Evolutionary conservation across 2,113 vertebrate genomes (phyloP).

Genomic region (Phocoena sinus): DNA sequence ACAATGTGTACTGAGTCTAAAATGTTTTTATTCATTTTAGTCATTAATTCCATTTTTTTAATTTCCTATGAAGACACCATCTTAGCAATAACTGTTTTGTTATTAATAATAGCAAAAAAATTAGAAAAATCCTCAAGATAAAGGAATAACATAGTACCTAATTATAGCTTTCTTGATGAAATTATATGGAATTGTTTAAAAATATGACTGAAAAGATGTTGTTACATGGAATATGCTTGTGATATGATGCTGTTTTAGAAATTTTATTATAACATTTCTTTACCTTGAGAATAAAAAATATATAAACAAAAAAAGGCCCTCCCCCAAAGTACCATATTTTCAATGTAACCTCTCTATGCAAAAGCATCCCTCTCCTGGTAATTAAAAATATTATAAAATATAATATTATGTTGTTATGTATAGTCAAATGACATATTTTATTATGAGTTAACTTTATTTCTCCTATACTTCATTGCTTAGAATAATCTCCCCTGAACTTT

Average conservation of each 20-base stretch:
- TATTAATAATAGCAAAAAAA: background rate
- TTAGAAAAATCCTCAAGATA: background rate
- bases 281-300: background rate
- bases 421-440: background rate
- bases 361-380: background rate
- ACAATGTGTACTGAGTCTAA: background rate
- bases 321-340: background rate
- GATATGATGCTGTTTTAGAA: background rate
- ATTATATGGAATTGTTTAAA: background rate
- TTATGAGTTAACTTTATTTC: background rate
- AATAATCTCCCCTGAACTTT: background rate
- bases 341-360: background rate
- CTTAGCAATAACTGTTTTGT: background rate
- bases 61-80: background rate
- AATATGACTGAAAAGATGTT: background rate
- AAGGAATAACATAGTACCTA: background rate
- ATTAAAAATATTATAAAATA: background rate
- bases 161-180: background rate
- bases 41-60: background rate
- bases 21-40: background rate
- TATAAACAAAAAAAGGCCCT: background rate
- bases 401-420: background rate
- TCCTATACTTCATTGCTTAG: background rate
- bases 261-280: background rate
- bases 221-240: background rate